Conservation (phyloP, 2,888 invertebrate species). For the Cantharis flavilabris region DNA sequence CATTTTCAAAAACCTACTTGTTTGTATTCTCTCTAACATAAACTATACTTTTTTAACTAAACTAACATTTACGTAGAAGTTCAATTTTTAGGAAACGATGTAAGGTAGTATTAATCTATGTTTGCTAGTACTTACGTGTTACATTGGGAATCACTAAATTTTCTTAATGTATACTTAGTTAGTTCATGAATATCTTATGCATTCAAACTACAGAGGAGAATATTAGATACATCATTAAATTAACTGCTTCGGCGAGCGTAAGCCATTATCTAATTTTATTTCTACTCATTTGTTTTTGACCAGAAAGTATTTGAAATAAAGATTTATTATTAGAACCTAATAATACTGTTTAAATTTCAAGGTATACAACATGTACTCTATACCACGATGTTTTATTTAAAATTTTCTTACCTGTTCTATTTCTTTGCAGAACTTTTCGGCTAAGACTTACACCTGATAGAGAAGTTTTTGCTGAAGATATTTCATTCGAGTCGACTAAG, state of each 20-base stretch:
- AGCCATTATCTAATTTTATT: conserved; percentile 5
- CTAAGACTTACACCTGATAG: conserved; percentile 75
- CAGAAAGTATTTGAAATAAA: not conserved
- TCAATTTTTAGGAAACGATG: no score
- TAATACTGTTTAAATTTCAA: not conserved
- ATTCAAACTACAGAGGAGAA: conserved; percentile 25
- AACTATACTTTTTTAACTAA: no score
- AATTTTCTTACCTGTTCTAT: not conserved
- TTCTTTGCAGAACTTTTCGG: conserved; percentile 72
- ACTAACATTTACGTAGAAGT: no score
- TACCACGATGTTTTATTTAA: not conserved
- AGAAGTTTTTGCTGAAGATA: conserved; percentile 75
- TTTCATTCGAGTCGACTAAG: conserved; percentile 74
- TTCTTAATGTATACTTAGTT: conserved; percentile 16
- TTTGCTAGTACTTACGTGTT: not conserved
- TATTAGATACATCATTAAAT: conserved; percentile 31
- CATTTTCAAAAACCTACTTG: no score
- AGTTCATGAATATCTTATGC: conserved; percentile 34
- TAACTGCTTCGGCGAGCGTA: conserved; percentile 16
- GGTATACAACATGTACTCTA: no score
- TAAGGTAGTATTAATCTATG: not conserved
- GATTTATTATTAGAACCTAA: not conserved
- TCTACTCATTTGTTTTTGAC: not conserved
- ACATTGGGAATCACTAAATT: conserved; percentile 24
- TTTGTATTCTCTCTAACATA: no score